Evolutionary conservation across 2,888 invertebrate genomes (phyloP).

Genomic region (Diarsia brunnea): DNA sequence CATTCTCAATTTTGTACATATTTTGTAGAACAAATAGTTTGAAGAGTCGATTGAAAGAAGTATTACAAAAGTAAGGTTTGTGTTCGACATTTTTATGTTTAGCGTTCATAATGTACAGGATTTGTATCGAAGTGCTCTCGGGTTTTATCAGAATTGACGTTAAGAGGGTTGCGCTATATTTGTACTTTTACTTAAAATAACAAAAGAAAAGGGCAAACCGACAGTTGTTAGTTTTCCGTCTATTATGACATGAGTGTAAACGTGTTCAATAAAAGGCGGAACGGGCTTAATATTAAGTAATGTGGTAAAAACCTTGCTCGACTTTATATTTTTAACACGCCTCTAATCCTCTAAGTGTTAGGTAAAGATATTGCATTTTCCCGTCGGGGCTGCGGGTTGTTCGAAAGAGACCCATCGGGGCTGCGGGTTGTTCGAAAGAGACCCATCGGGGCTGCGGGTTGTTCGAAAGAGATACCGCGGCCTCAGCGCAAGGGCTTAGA

Average conservation of each 20-base stretch:
- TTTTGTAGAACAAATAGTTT: slow-evolving; percentile 39
- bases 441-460: too few relatives aligned
- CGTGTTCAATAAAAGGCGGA: slow-evolving; percentile 9
- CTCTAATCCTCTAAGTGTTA: background rate
- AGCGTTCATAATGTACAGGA: slow-evolving; percentile 27
- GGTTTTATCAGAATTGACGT: slow-evolving; percentile 53
- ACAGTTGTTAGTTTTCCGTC: slow-evolving; percentile 7
- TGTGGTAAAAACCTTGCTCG: background rate
- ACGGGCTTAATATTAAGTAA: background rate
- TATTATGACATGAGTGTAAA: slow-evolving; percentile 14
- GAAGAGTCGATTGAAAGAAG: slow-evolving; percentile 24
- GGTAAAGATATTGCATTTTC: too few relatives aligned
- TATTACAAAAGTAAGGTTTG: slow-evolving; percentile 39
- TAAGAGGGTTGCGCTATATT: slow-evolving; percentile 41
- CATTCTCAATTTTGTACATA: slow-evolving; percentile 12
- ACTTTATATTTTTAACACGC: background rate
- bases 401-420: too few relatives aligned
- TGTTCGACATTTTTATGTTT: slow-evolving; percentile 29
- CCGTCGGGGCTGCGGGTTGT: too few relatives aligned
- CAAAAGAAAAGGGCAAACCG: slow-evolving; percentile 9
- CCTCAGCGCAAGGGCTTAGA: too few relatives aligned
- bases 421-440: too few relatives aligned
- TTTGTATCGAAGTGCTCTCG: slow-evolving; percentile 19
- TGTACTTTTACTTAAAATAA: slow-evolving; percentile 27
- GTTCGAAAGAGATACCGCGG: too few relatives aligned